Evolutionary conservation across 2,888 invertebrate genomes (phyloP).

Genomic region (Erpobdella octoculata): DNA sequence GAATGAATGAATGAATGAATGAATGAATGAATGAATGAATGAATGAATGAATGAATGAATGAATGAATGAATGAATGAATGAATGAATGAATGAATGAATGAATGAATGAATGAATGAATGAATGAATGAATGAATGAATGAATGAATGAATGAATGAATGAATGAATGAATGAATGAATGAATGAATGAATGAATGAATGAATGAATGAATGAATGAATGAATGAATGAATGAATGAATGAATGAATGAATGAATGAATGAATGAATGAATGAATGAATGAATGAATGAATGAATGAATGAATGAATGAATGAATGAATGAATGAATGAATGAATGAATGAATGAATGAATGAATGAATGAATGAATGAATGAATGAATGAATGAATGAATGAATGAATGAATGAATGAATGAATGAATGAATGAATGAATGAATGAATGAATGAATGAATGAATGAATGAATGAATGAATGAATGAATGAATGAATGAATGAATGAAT

Average conservation of each 20-base stretch:
- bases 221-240: constrained; percentile 20
- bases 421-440: constrained; percentile 10
- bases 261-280: constrained; percentile 19
- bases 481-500: constrained; percentile 3
- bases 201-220: constrained; percentile 20
- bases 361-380: constrained; percentile 14
- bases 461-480: neutral
- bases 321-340: constrained; percentile 17
- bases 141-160: neutral
- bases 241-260: constrained; percentile 20
- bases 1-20: too few species aligned
- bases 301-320: constrained; percentile 4
- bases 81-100: neutral
- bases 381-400: neutral
- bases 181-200: constrained; percentile 20
- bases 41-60: too few species aligned
- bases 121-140: neutral
- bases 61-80: neutral
- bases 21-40: too few species aligned
- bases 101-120: neutral
- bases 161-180: neutral
- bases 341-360: constrained; percentile 13
- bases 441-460: constrained; percentile 8
- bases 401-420: neutral
- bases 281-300: constrained; percentile 20